Conservation (phyloP, 2,888 invertebrate species). For the Epistrophella euchroma region DNA sequence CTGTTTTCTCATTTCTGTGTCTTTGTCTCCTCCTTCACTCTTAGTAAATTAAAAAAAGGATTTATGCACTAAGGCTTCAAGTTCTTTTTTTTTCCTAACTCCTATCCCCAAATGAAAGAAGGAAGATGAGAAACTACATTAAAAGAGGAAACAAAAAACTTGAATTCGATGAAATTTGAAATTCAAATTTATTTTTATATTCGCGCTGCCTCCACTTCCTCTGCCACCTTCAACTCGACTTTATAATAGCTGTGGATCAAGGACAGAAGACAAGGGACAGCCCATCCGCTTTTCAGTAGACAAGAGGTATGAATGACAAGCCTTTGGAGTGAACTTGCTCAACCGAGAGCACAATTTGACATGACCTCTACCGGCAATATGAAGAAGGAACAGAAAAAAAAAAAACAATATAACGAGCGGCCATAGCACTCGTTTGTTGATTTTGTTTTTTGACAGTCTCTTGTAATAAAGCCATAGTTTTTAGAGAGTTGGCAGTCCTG, state of each 20-base stretch:
- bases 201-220: slow-evolving; percentile 14
- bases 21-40: slow-evolving; percentile 9
- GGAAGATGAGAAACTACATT: neutral
- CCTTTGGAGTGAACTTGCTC: slow-evolving; percentile 21
- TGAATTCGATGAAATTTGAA: slow-evolving; percentile 66
- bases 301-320: slow-evolving; percentile 19
- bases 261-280: slow-evolving; percentile 34
- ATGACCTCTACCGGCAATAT: slow-evolving; percentile 25
- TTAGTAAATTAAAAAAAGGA: slow-evolving; percentile 72
- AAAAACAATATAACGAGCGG: slow-evolving; percentile 59
- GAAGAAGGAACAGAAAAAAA: no score
- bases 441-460: slow-evolving; percentile 24
- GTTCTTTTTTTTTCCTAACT: slow-evolving; percentile 2
- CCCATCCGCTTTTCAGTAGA: slow-evolving; percentile 34
- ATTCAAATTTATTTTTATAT: slow-evolving; percentile 67
- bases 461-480: slow-evolving; percentile 33
- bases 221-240: neutral
- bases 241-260: neutral
- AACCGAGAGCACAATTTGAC: slow-evolving; percentile 48
- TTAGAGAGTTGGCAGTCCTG: slow-evolving; percentile 40
- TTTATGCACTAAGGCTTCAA: slow-evolving; percentile 55
- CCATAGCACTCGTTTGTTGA: slow-evolving; percentile 22
- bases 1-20: slow-evolving; percentile 27
- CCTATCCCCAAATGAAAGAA: slow-evolving; percentile 1
- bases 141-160: slow-evolving; percentile 34